Percentiles rank a stretch among this genome's conserved stretches.
phyloP scores from a whole-genome alignment of 2,113 vertebrate species.

The Brachyhypopomus gauderio region DNA sequence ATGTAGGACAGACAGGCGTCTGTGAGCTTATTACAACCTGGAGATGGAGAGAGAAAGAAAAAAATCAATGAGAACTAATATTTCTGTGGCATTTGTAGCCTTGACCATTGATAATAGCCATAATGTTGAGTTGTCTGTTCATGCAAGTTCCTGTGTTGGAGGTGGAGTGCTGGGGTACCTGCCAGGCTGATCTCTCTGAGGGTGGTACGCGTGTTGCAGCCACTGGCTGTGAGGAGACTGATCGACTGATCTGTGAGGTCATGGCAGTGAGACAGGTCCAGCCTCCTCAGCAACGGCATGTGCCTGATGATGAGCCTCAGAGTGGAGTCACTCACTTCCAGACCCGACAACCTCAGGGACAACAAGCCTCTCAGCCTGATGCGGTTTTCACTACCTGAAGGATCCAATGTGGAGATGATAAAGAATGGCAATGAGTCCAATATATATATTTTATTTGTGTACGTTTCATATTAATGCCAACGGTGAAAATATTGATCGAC shows the following conservation, averaged over 20 bases:
- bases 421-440: too few relatives aligned
- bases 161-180: constrained; percentile 69
- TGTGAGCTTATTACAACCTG: constrained; percentile 93
- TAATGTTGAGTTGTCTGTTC: background rate
- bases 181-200: constrained; percentile 93
- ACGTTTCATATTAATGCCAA: background rate
- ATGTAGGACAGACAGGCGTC: constrained; percentile 90
- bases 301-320: constrained; percentile 91
- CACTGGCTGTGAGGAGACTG: constrained; percentile 86
- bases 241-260: constrained; percentile 88
- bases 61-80: too few relatives aligned
- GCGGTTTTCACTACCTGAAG: constrained; percentile 86
- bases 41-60: too few relatives aligned
- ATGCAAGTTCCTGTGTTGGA: background rate
- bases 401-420: background rate
- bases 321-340: constrained; percentile 89
- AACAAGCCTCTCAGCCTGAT: constrained; percentile 91
- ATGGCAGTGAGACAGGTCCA: constrained; percentile 94
- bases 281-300: constrained; percentile 89
- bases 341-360: constrained; percentile 88
- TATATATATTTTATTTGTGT: background rate
- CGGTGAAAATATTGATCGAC: too few relatives aligned
- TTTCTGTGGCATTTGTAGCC: background rate
- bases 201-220: constrained; percentile 88
- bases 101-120: background rate